Evolutionary conservation across 2,797 vertebrate species (phyloP).

Genomic region (Otolemur crassicaudatus): DNA sequence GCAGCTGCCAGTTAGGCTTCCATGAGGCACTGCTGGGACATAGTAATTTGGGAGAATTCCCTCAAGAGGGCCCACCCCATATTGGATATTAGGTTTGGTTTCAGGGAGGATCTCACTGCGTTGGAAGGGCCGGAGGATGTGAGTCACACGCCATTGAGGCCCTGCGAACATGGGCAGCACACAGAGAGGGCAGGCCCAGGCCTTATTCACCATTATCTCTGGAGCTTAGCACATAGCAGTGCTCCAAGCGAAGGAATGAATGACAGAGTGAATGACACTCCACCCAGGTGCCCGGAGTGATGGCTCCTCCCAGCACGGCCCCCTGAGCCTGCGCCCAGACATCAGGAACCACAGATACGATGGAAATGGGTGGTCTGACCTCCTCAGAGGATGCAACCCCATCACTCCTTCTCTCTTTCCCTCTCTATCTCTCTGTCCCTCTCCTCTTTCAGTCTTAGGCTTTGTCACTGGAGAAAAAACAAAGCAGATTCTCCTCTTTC

Average conservation of each 20-base stretch:
- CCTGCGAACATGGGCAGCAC: fast-evolving
- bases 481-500: neutral
- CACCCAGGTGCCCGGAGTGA: neutral
- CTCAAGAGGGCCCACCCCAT: fast-evolving
- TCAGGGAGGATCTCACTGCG: neutral
- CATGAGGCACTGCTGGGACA: neutral
- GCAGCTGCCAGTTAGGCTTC: neutral
- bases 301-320: neutral
- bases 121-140: neutral
- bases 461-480: neutral
- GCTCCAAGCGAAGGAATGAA: neutral
- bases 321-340: neutral
- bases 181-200: fast-evolving
- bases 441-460: neutral
- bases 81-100: neutral
- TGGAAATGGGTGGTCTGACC: neutral
- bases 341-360: fast-evolving
- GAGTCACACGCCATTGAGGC: fast-evolving
- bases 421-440: neutral
- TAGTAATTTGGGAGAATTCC: neutral
- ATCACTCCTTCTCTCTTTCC: neutral
- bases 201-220: neutral
- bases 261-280: neutral
- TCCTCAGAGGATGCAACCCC: neutral
- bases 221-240: neutral